Evolutionary conservation across 2,797 vertebrate genomes (phyloP).

Genomic region (Diplodus sargus): DNA sequence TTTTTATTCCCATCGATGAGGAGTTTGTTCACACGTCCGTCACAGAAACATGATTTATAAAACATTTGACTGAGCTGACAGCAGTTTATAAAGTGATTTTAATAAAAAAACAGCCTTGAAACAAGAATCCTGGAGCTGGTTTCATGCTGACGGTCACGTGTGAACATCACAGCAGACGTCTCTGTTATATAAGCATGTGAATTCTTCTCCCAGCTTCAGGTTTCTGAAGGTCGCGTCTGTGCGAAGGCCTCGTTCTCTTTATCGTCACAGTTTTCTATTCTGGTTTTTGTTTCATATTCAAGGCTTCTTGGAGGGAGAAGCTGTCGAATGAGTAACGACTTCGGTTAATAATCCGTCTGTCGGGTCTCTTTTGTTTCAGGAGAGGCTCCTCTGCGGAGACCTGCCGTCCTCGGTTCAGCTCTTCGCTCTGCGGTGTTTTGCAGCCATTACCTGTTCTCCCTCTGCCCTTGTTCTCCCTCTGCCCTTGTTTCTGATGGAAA

Average conservation of each 20-base stretch:
- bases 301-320: neutral
- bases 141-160: no score
- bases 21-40: no score
- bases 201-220: neutral
- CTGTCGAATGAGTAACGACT: neutral
- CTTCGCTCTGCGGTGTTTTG: neutral
- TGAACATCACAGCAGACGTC: no score
- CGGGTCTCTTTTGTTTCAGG: neutral
- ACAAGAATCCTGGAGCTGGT: no score
- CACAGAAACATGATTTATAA: no score
- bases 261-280: neutral
- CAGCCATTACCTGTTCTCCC: slow-evolving; percentile 7
- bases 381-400: neutral
- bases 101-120: no score
- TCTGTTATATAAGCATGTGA: no score
- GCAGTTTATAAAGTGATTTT: no score
- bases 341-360: neutral
- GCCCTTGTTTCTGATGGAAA: slow-evolving; percentile 30
- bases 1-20: no score
- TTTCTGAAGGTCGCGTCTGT: neutral
- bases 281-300: neutral
- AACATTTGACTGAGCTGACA: no score
- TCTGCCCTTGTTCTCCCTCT: slow-evolving; percentile 1
- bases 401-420: neutral
- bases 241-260: neutral